Evolutionary conservation across 2,888 invertebrate genomes (phyloP).

Genomic region (Agelastica alni): DNA sequence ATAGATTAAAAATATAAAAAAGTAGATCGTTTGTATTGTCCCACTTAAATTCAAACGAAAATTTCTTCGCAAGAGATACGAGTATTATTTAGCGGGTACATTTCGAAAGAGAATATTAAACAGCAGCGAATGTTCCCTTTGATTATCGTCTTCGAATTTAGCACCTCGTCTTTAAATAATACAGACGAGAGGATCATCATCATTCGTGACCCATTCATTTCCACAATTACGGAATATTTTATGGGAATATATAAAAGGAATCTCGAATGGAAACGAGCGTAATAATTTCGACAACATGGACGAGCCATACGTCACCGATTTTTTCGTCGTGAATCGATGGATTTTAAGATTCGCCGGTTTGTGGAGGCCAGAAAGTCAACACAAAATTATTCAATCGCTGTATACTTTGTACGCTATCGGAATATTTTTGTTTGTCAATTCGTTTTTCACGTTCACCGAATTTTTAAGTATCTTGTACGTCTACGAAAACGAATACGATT

Average conservation of each 20-base stretch:
- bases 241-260: conserved; percentile 1
- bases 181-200: not conserved
- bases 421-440: conserved; percentile 46
- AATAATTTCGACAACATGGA: conserved; percentile 19
- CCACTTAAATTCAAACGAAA: too few species aligned
- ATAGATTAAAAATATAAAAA: too few species aligned
- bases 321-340: conserved; percentile 47
- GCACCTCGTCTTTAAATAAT: not conserved
- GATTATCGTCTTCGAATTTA: not conserved
- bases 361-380: conserved; percentile 44
- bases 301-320: conserved; percentile 37
- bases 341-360: conserved; percentile 46
- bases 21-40: too few species aligned
- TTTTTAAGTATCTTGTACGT: conserved; percentile 46
- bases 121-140: not conserved
- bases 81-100: too few species aligned
- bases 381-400: conserved; percentile 30
- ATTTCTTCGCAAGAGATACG: too few species aligned
- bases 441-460: conserved; percentile 47
- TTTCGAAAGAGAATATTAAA: too few species aligned
- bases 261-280: too few species aligned
- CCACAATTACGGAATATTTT: not conserved
- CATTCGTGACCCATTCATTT: not conserved
- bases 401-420: conserved; percentile 43
- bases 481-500: conserved; percentile 40